A percentile compares a stretch with the other conserved stretches of the same genome.
Conservation (phyloP, 2,113 vertebrate genomes). For the Cranoglanis bouderius region DNA sequence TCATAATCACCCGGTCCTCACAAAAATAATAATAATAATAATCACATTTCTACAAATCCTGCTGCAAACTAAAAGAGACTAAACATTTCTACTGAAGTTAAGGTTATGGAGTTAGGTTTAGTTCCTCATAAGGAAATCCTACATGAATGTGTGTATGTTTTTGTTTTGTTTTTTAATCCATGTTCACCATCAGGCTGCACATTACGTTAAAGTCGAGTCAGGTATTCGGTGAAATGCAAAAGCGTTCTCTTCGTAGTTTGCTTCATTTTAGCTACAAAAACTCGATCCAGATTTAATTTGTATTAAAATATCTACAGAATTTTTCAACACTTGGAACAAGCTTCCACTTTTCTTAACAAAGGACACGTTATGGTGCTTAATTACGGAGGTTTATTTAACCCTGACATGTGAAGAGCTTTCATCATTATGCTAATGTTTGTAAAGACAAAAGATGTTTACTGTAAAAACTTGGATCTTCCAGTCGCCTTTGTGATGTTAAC, state of each 20-base stretch:
- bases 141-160: background rate
- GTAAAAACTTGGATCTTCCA: background rate
- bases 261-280: background rate
- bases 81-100: background rate
- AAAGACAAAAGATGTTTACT: constrained; percentile 11
- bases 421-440: constrained; percentile 2
- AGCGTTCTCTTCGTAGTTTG: background rate
- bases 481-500: constrained; percentile 27
- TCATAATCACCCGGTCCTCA: background rate
- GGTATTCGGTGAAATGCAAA: background rate
- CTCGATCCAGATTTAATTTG: background rate
- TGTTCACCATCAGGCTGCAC: background rate
- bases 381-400: background rate
- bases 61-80: background rate
- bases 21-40: background rate
- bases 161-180: no score
- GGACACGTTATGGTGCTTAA: background rate
- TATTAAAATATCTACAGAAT: background rate
- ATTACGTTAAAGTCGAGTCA: background rate
- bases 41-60: background rate
- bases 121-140: background rate
- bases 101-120: background rate
- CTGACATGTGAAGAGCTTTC: background rate
- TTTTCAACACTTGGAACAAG: background rate
- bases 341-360: background rate